Evolutionary conservation across 1,140 invertebrate species (phyloP).

Genomic region (Lasaia peninsularis): DNA sequence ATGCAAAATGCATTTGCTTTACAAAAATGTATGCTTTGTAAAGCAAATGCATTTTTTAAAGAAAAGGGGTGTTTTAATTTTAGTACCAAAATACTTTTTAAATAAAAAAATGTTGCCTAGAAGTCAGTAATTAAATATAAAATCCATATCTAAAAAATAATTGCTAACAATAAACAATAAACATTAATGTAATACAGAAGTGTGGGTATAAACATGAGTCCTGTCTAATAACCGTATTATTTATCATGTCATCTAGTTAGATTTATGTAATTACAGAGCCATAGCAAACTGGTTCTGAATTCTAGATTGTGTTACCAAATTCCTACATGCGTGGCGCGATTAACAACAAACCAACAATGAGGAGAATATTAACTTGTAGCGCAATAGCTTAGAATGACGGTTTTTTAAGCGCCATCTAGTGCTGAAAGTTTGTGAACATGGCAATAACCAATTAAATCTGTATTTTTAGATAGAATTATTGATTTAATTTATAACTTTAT

Average conservation of each 20-base stretch:
- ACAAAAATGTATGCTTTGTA: too few relatives aligned
- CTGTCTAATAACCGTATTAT: conserved; percentile 3
- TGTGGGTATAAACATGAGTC: neutral
- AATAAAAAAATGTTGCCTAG: too few relatives aligned
- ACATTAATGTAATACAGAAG: neutral
- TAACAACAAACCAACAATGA: conserved; percentile 1
- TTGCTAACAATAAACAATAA: neutral
- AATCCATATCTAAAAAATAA: neutral
- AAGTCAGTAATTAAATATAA: too few relatives aligned
- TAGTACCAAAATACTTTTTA: too few relatives aligned
- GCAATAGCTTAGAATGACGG: neutral
- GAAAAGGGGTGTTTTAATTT: too few relatives aligned
- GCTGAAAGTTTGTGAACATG: neutral
- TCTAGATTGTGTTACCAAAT: conserved; percentile 10
- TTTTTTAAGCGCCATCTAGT: neutral
- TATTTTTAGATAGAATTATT: too few relatives aligned
- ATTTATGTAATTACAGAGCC: conserved; percentile 8
- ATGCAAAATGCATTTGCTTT: too few relatives aligned
- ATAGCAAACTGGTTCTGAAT: conserved; percentile 2
- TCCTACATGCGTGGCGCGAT: conserved; percentile 4
- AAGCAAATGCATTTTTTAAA: too few relatives aligned
- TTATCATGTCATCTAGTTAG: conserved; percentile 3
- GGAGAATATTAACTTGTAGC: neutral
- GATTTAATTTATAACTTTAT: too few relatives aligned
- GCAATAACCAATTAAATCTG: neutral